A percentile compares a stretch with the other conserved stretches of the same genome.
Conservation (phyloP, 1,140 invertebrate genomes). For the Heliothis virescens region DNA sequence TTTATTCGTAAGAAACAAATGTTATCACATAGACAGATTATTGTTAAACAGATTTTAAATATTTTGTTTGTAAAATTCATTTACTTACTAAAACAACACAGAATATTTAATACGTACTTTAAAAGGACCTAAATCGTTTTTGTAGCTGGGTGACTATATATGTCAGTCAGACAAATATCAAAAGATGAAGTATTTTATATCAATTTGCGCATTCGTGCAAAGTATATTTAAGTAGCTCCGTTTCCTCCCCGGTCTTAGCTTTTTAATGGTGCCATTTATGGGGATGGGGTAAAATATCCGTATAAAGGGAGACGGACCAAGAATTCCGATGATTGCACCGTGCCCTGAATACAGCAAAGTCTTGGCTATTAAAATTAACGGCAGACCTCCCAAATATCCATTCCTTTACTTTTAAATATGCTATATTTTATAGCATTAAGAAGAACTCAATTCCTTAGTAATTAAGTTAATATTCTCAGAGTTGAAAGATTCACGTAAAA, state of each 20-base stretch:
- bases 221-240: constrained; percentile 80
- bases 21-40: too few relatives aligned
- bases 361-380: constrained; percentile 46
- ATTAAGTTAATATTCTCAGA: constrained; percentile 24
- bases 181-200: constrained; percentile 81
- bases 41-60: too few relatives aligned
- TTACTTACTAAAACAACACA: neutral
- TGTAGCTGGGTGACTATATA: constrained; percentile 17
- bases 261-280: constrained; percentile 81
- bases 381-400: constrained; percentile 22
- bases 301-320: constrained; percentile 70
- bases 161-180: constrained; percentile 60
- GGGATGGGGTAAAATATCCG: constrained; percentile 67
- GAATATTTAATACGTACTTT: constrained; percentile 11
- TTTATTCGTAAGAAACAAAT: neutral
- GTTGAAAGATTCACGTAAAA: constrained; percentile 31
- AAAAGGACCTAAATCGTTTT: constrained; percentile 43
- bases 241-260: constrained; percentile 71
- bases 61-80: neutral
- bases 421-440: constrained; percentile 33
- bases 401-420: constrained; percentile 33
- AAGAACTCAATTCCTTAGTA: neutral
- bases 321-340: constrained; percentile 69
- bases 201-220: constrained; percentile 82
- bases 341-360: constrained; percentile 64